A percentile compares a stretch with the other conserved stretches of the same genome.
These are phyloP conservation scores for Anniella stebbinsi DNA, from an alignment of 2,797 vertebrate genomes.

Conservation along the genomic window DNA sequence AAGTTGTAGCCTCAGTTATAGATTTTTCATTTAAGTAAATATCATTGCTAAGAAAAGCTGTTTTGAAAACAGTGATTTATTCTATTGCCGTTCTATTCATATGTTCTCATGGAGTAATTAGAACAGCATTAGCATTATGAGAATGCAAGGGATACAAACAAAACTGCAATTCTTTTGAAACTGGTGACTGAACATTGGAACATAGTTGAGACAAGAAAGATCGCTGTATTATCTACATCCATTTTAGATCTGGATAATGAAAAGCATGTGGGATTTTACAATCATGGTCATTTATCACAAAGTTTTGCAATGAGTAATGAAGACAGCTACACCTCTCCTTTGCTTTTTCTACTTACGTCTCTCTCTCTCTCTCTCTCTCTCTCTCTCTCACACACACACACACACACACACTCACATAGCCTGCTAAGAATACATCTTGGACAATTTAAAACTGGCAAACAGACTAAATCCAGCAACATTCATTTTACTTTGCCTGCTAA, in stretches of 20 bases:
- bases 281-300: neutral
- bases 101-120: neutral
- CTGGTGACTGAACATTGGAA: neutral
- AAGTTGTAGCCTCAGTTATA: neutral
- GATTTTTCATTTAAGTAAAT: no score
- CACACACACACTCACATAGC: no score
- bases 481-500: no score
- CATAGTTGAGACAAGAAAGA: neutral
- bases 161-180: neutral
- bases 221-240: neutral
- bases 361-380: neutral
- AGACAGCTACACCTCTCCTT: neutral
- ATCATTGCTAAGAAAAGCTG: neutral
- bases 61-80: neutral
- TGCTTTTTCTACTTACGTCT: neutral
- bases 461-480: no score
- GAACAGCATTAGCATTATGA: neutral
- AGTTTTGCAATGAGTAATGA: neutral
- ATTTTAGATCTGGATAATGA: neutral
- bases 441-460: no score
- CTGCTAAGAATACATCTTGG: no score
- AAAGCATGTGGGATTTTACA: neutral
- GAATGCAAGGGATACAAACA: neutral
- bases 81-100: neutral
- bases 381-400: neutral